A percentile compares a stretch with the other conserved stretches of the same genome.
phyloP scores from a whole-genome alignment of 2,888 invertebrate species.

The Polyploca ridens region DNA sequence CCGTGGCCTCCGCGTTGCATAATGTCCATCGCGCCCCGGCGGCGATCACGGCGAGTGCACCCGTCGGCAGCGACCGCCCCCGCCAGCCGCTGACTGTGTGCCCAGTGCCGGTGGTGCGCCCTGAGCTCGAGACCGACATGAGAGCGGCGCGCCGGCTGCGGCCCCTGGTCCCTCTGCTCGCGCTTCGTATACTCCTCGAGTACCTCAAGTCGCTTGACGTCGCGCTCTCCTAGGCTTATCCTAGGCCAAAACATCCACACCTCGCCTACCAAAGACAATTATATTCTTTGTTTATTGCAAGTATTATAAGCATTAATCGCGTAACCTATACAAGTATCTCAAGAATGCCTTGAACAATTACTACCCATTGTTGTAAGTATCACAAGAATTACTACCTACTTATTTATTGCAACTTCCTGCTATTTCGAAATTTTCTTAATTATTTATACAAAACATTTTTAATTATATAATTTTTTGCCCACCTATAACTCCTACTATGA shows the following conservation, averaged over 20 bases:
- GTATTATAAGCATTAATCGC: constrained; percentile 34
- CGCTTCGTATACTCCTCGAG: constrained; percentile 72
- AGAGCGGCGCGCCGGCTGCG: constrained; percentile 54
- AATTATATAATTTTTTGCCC: not conserved
- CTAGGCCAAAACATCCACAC: constrained; percentile 22
- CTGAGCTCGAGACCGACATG: constrained; percentile 43
- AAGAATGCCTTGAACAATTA: constrained; percentile 56
- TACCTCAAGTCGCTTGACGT: constrained; percentile 72
- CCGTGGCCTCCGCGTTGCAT: constrained; percentile 65
- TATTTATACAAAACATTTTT: not conserved
- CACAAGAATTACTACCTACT: constrained; percentile 12
- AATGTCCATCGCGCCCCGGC: constrained; percentile 68
- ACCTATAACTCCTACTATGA: too few relatives aligned
- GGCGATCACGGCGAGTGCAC: constrained; percentile 57
- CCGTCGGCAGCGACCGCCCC: constrained; percentile 39
- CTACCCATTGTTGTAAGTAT: constrained; percentile 62
- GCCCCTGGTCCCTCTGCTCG: constrained; percentile 68
- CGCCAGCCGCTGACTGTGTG: constrained; percentile 33
- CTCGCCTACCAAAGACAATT: constrained; percentile 48
- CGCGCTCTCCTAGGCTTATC: constrained; percentile 38
- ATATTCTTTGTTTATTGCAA: constrained; percentile 43
- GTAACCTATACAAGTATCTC: constrained; percentile 42
- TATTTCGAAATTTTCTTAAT: not conserved
- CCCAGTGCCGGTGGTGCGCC: constrained; percentile 24
- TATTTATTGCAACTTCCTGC: not conserved